Evolutionary conservation across 2,888 invertebrate species (phyloP).

Genomic region (Brachypalpus laphriformis): DNA sequence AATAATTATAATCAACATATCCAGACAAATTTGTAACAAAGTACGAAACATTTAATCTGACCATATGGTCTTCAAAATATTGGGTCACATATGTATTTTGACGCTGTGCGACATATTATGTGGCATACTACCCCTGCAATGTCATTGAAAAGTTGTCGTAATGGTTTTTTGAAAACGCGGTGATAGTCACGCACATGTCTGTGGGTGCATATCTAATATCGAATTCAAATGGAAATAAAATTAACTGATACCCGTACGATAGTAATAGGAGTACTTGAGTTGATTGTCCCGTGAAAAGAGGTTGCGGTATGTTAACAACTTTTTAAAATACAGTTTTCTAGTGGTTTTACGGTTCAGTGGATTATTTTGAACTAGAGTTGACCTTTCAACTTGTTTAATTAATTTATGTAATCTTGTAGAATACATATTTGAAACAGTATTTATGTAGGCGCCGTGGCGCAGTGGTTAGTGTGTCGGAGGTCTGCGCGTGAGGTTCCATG

Average conservation of each 20-base stretch:
- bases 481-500: no score
- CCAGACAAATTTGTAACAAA: neutral
- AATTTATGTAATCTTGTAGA: no score
- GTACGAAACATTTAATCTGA: neutral
- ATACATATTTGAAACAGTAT: no score
- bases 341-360: neutral
- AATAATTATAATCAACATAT: neutral
- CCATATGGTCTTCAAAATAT: conserved; percentile 51
- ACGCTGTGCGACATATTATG: neutral
- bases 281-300: neutral
- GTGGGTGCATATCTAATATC: no score
- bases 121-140: neutral
- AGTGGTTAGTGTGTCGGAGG: no score
- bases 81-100: conserved; percentile 42
- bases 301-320: neutral
- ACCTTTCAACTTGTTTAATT: neutral
- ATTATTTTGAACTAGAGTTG: neutral
- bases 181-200: conserved; percentile 3
- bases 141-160: conserved; percentile 3
- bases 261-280: neutral
- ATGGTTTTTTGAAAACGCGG: neutral
- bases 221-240: neutral
- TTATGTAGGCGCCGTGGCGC: no score
- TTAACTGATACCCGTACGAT: no score
- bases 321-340: neutral